Base-by-base conservation (phyloP, 1,140 invertebrate genomes). In the Ostrea denselamellosa region DNA sequence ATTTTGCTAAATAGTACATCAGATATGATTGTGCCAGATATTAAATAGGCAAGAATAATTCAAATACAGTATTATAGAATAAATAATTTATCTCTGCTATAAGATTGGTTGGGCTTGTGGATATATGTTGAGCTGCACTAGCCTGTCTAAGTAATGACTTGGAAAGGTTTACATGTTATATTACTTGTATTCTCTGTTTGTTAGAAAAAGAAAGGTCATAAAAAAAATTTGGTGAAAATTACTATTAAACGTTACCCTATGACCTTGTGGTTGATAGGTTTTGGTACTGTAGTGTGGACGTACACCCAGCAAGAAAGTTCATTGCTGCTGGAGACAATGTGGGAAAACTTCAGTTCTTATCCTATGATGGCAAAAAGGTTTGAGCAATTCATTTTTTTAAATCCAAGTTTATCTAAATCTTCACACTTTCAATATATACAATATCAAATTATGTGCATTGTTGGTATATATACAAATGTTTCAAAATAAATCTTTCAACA, bases 271-370 rank as follows among this genome's bases (percentile, higher is more conserved):
- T 87, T 88, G 90, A 10, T 87, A 94, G 94, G 65, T 90, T 90
- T 58, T 95, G 94, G 94, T 95, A 93, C 87, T 94, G 93, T 53
- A 92, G 92, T 83, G 86, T 94, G 44, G 94, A 94, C 90, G 91
- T 94, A 0, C 90, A 89, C 56, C 58, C 83, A 68, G 28, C 52
- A 2, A 89, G 90, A 25, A 92, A 92, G 34, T 53, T 92, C 34
- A 87, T 95, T 1, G 90, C 92, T 19, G 91, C 92, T 17, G 94
- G 94, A 7, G 92, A 93, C 71, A 94, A 93, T 88, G 88, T 88
- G 44, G 94, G 94, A 2, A 91, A 90, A 22, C 89, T 93, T 12
- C 88, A 91, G 19, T 84, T 94, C 28, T 77, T 94, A 88, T 90
- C 93, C 0, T 88, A 89, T 52, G 90, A 93, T 19, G 94, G 93